Conservation (phyloP, 2,888 invertebrate genomes). For the Tetramorium bicarinatum region DNA sequence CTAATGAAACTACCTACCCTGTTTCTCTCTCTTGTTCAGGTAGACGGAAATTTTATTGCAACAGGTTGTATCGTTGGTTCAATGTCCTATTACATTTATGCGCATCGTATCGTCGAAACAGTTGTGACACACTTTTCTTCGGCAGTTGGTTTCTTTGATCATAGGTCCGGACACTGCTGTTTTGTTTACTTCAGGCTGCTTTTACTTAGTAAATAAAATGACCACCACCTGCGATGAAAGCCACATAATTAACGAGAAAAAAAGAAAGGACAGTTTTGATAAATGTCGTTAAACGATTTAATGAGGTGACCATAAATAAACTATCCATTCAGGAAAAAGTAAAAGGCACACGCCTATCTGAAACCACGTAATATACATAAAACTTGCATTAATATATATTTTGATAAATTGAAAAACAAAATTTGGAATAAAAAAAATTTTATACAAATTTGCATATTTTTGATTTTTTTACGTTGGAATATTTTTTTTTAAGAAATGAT, state of each 20-base stretch:
- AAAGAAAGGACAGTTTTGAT: background rate
- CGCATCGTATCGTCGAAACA: constrained; percentile 61
- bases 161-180: background rate
- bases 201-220: background rate
- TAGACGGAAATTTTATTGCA: constrained; percentile 80
- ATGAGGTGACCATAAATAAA: background rate
- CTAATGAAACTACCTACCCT: constrained; percentile 60
- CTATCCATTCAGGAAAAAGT: background rate
- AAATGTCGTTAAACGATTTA: background rate
- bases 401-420: background rate
- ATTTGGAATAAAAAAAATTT: background rate
- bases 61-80: constrained; percentile 79
- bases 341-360: background rate
- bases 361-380: background rate
- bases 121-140: background rate
- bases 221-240: background rate
- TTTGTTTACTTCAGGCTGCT: background rate
- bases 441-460: background rate
- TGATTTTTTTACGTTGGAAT: background rate
- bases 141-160: background rate
- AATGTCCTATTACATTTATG: constrained; percentile 74
- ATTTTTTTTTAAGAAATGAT: background rate
- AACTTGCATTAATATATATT: background rate
- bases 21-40: constrained; percentile 58
- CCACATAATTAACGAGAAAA: background rate